phyloP scores from a whole-genome alignment of 30 jellyfish, hydroid and myxozoan genomes.

The Sanderia malayensis region DNA sequence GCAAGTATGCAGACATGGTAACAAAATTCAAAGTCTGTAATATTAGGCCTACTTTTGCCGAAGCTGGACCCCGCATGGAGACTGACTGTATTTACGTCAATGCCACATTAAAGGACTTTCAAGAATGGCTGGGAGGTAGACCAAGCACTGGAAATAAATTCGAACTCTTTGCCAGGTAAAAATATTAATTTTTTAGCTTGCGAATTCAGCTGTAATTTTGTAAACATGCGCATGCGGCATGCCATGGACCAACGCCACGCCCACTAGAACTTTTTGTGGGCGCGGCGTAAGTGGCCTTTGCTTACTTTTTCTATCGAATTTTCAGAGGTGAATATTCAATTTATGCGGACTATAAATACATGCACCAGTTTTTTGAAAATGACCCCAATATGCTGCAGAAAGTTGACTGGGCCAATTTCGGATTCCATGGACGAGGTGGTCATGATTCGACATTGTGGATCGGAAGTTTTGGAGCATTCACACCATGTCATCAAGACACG shows the following conservation, averaged over 20 bases:
- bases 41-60: neutral
- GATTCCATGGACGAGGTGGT: conserved; percentile 72
- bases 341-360: conserved; percentile 88
- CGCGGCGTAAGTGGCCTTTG: no score
- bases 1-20: conserved; percentile 22
- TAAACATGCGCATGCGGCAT: no score
- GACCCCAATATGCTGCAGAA: conserved; percentile 28
- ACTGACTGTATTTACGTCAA: conserved; percentile 53
- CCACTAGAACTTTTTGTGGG: no score
- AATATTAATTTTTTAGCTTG: no score
- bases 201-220: no score
- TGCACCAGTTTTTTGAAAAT: conserved; percentile 64
- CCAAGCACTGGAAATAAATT: conserved; percentile 1
- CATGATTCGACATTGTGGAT: conserved; percentile 91
- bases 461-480: conserved; percentile 80
- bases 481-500: conserved; percentile 93
- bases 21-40: conserved; percentile 53
- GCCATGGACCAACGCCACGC: no score
- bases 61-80: conserved; percentile 34
- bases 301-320: no score
- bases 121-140: conserved; percentile 31
- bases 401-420: conserved; percentile 80
- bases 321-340: conserved; percentile 61
- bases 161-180: conserved; percentile 18
- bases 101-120: conserved; percentile 37